Conservation (phyloP, 2,113 vertebrate genomes). For the Misgurnus mizolepis region DNA sequence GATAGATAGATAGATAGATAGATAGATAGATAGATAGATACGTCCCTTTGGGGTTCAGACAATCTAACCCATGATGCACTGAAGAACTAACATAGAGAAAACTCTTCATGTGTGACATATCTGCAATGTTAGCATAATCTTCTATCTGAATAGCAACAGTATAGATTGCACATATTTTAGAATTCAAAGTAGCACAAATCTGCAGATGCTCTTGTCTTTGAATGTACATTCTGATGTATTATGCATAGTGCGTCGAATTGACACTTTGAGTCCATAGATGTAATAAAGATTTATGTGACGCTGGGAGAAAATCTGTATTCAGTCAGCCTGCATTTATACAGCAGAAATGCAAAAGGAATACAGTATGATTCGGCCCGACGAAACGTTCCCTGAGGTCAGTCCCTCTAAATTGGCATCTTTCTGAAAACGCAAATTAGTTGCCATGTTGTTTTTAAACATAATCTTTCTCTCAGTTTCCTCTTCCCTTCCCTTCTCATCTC, state of each 20-base stretch:
- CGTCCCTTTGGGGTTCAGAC: background rate
- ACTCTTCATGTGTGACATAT: slow-evolving; percentile 5
- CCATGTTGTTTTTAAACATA: slow-evolving; percentile 43
- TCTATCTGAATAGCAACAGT: background rate
- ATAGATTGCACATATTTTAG: background rate
- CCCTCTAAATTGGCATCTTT: slow-evolving; percentile 34
- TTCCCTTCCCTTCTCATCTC: slow-evolving; percentile 25
- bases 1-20: too few species aligned
- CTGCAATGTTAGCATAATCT: slow-evolving; percentile 18
- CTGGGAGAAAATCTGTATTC: slow-evolving; percentile 56
- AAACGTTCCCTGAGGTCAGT: slow-evolving; percentile 34
- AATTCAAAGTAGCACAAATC: slow-evolving; percentile 12
- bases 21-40: too few species aligned
- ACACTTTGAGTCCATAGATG: slow-evolving; percentile 42
- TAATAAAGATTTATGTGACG: slow-evolving; percentile 61
- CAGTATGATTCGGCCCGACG: slow-evolving; percentile 30
- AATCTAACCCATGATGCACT: background rate
- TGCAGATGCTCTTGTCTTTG: slow-evolving; percentile 17
- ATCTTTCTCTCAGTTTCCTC: slow-evolving; percentile 16
- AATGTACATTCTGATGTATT: slow-evolving; percentile 36
- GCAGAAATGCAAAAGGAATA: slow-evolving; percentile 45
- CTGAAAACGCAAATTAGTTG: slow-evolving; percentile 53
- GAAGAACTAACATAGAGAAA: slow-evolving; percentile 3
- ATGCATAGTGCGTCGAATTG: slow-evolving; percentile 48
- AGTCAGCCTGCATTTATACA: slow-evolving; percentile 59